A percentile compares a stretch with the other conserved stretches of the same genome.
Conservation (phyloP, 2,113 vertebrate genomes). For the Melanerpes aurifrons region DNA sequence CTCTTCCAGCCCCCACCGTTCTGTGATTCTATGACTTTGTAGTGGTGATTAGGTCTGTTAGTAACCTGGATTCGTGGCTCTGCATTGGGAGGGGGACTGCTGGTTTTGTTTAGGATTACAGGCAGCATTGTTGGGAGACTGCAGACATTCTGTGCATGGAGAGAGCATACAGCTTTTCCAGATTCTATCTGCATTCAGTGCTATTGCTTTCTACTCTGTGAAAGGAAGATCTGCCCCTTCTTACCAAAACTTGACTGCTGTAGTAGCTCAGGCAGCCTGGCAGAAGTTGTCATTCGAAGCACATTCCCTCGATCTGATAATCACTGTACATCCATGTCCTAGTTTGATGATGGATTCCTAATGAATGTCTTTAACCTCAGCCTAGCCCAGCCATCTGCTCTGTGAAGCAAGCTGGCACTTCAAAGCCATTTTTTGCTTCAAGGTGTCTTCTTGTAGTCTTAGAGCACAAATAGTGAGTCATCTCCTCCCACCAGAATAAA, state of each 20-base stretch:
- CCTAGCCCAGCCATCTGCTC: conserved; percentile 64
- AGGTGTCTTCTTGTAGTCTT: conserved; percentile 27
- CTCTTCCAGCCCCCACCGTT: too few species aligned
- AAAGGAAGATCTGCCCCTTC: neutral
- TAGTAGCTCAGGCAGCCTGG: neutral
- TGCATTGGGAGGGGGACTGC: neutral
- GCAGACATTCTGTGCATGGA: neutral
- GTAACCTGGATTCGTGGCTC: neutral
- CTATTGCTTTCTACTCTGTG: neutral
- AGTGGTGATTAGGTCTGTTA: neutral
- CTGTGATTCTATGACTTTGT: too few species aligned
- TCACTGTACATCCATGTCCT: conserved; percentile 13
- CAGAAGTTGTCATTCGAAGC: neutral
- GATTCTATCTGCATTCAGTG: neutral
- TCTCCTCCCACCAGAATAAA: neutral
- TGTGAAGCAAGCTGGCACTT: conserved; percentile 23
- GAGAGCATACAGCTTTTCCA: neutral
- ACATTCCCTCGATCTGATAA: neutral
- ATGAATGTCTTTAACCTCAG: conserved; percentile 45
- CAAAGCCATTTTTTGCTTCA: conserved; percentile 46
- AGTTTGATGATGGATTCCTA: conserved; percentile 50
- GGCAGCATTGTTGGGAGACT: neutral
- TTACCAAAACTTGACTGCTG: neutral
- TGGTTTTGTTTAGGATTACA: neutral
- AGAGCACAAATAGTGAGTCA: conserved; percentile 10